Percentiles rank a stretch among this genome's conserved stretches.
phyloP scores from a whole-genome alignment of 2,113 vertebrate species.

The Chiloscyllium plagiosum region DNA sequence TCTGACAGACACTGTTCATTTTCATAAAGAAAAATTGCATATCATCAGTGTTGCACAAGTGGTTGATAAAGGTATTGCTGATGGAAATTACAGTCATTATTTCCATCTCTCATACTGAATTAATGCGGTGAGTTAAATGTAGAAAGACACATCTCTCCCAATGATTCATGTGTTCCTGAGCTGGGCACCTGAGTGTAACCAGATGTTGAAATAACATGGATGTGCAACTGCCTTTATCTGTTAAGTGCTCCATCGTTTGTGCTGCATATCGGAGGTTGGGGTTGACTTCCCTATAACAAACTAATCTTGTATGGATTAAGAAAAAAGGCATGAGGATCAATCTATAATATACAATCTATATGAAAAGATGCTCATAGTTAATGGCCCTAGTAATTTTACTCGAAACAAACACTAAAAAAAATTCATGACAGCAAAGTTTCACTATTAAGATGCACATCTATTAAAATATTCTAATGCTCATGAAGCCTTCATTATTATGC shows the following conservation, averaged over 20 bases:
- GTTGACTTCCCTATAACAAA: background rate
- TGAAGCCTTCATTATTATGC: constrained; percentile 33
- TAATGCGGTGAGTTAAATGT: background rate
- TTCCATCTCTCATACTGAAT: constrained; percentile 25
- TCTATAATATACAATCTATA: background rate
- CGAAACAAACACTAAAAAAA: constrained; percentile 2
- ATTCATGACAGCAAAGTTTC: background rate
- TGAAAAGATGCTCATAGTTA: background rate
- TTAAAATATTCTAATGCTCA: constrained; percentile 29
- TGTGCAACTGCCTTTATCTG: background rate
- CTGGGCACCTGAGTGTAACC: constrained; percentile 2
- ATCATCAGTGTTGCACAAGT: constrained; percentile 23
- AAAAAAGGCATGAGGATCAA: background rate
- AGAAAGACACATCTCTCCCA: background rate
- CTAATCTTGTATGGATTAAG: background rate
- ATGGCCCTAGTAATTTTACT: background rate
- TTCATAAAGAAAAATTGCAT: background rate
- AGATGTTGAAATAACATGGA: background rate
- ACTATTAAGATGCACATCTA: background rate
- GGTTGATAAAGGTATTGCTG: background rate
- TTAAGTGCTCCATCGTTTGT: background rate
- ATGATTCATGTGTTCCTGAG: constrained; percentile 13
- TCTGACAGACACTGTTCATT: constrained; percentile 10
- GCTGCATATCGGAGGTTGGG: background rate
- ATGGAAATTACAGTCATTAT: background rate